Evolutionary conservation across 2,797 vertebrate genomes (phyloP).

Genomic region (Peromyscus melanophrys): DNA sequence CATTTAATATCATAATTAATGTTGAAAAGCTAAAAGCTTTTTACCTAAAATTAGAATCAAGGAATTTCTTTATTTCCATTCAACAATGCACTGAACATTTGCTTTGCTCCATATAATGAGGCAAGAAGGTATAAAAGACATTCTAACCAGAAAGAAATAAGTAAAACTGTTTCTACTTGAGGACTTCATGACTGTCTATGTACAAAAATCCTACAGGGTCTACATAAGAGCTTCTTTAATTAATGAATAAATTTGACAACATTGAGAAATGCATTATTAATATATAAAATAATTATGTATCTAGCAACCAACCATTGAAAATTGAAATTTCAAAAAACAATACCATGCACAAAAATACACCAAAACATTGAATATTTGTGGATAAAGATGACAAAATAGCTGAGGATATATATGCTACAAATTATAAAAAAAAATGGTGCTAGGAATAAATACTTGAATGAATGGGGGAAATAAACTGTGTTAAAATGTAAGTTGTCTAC

Average conservation of each 20-base stretch:
- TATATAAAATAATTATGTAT: not conserved
- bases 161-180: constrained; percentile 16
- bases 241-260: not conserved
- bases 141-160: constrained; percentile 24
- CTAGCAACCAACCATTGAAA: constrained; percentile 5
- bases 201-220: not conserved
- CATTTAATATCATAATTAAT: constrained; percentile 42
- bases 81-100: not conserved
- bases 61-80: constrained; percentile 4
- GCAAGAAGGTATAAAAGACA: not conserved
- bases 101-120: constrained; percentile 3
- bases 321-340: constrained; percentile 14
- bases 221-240: constrained; percentile 1
- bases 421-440: not conserved
- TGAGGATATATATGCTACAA: not conserved
- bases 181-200: not conserved
- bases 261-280: not conserved
- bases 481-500: constrained; percentile 31
- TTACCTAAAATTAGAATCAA: constrained; percentile 30
- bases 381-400: constrained; percentile 4
- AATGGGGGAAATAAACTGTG: not conserved
- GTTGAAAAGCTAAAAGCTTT: constrained; percentile 10
- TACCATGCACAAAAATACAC: not conserved
- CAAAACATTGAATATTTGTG: not conserved
- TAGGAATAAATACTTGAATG: constrained; percentile 27